Evolutionary conservation across 2,888 invertebrate genomes (phyloP).

Genomic region (Drosophila nigricruria): DNA sequence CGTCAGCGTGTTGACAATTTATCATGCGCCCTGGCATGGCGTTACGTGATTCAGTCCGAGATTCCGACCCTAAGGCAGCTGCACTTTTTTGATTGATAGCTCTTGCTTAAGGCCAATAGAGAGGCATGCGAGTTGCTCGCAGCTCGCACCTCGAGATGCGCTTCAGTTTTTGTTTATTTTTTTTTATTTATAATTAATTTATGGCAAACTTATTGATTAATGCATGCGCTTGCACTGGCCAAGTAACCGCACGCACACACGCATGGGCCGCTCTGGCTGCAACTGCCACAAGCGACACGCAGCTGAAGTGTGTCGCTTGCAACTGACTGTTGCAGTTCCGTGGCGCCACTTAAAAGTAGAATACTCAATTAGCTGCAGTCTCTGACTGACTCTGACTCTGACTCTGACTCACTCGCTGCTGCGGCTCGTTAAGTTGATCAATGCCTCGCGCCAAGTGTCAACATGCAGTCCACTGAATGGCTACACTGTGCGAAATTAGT

Average conservation of each 20-base stretch:
- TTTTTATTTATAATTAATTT: constrained; percentile 55
- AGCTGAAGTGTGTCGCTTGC: constrained; percentile 50
- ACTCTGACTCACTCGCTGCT: neutral
- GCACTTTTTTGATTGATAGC: constrained; percentile 74
- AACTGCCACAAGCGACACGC: constrained; percentile 56
- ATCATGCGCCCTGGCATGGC: constrained; percentile 66
- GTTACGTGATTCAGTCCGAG: constrained; percentile 53
- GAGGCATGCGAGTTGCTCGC: neutral
- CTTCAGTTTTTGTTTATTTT: constrained; percentile 20
- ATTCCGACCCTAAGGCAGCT: constrained; percentile 50
- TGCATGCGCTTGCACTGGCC: constrained; percentile 27
- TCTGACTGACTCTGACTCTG: constrained; percentile 20
- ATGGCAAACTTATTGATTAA: constrained; percentile 74
- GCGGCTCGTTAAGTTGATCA: constrained; percentile 74
- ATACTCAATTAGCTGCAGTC: constrained; percentile 70
- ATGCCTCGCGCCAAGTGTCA: constrained; percentile 67
- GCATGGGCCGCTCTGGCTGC: constrained; percentile 2
- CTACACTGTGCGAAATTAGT: constrained; percentile 22
- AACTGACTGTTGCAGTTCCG: constrained; percentile 40
- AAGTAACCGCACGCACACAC: constrained; percentile 5
- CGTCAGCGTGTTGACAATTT: constrained; percentile 83
- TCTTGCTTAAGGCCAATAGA: constrained; percentile 32
- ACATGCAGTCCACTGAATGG: constrained; percentile 43
- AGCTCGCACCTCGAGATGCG: constrained; percentile 30
- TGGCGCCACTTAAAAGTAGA: constrained; percentile 69